Evolutionary conservation across 2,113 vertebrate genomes (phyloP).

Genomic region (Colinus virginianus): DNA sequence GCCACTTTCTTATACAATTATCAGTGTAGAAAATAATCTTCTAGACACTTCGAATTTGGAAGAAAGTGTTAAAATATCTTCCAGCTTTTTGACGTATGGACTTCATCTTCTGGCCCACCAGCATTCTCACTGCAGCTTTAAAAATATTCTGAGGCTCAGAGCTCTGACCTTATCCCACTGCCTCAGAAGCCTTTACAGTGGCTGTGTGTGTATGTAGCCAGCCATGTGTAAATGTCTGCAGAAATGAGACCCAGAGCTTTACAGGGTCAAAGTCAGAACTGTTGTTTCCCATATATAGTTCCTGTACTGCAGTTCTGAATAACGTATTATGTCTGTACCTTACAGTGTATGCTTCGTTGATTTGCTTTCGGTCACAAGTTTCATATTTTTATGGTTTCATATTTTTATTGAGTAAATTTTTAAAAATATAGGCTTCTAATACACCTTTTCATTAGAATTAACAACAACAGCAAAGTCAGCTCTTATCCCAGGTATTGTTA

Average conservation of each 20-base stretch:
- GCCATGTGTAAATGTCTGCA: neutral
- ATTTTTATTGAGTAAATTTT: neutral
- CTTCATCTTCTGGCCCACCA: neutral
- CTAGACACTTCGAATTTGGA: neutral
- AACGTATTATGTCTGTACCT: neutral
- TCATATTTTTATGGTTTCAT: neutral
- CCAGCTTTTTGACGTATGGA: neutral
- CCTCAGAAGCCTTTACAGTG: neutral
- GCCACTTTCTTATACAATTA: neutral
- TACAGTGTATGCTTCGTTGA: neutral
- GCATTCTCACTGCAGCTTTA: neutral
- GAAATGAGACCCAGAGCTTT: constrained; percentile 24
- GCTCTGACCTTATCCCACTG: neutral
- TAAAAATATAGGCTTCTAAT: too few species aligned
- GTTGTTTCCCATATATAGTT: neutral
- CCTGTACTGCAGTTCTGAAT: neutral
- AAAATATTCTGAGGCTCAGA: neutral
- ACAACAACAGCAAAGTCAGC: neutral
- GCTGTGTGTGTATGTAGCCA: neutral
- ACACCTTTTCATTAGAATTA: too few species aligned
- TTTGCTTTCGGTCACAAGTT: neutral
- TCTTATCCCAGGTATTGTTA: neutral
- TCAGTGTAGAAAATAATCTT: neutral
- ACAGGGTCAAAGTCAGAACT: neutral
- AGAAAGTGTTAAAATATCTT: neutral